These are phyloP conservation scores for Euwallacea similis DNA, from an alignment of 1,140 invertebrate species.

Conservation along the genomic window DNA sequence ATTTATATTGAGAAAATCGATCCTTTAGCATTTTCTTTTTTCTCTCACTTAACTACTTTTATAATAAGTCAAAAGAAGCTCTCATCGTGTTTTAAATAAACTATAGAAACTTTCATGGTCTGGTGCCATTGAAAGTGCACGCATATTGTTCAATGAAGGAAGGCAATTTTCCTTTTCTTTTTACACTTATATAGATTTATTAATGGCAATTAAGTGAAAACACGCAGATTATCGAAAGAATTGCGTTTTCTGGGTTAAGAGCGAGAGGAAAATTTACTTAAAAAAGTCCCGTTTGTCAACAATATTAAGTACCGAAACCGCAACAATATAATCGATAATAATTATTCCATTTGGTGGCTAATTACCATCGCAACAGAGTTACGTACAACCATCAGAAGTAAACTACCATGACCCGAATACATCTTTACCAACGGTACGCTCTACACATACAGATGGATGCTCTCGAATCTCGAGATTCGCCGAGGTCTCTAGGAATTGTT, in stretches of 20 bases:
- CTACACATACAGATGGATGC: no score
- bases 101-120: not conserved
- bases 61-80: no score
- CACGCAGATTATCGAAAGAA: slow-evolving; percentile 1
- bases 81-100: no score
- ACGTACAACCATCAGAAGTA: not conserved
- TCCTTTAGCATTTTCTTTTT: no score
- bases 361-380: slow-evolving; percentile 2
- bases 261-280: no score
- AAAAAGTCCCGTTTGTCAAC: no score
- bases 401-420: slow-evolving; percentile 15
- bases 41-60: no score
- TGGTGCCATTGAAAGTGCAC: slow-evolving; percentile 13
- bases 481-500: slow-evolving; percentile 6
- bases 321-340: no score
- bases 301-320: no score
- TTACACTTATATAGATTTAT: slow-evolving; percentile 25
- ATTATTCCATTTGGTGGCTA: not conserved
- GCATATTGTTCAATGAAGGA: slow-evolving; percentile 29
- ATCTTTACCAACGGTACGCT: not conserved
- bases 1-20: no score
- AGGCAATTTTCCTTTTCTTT: slow-evolving; percentile 31
- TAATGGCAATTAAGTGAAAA: slow-evolving; percentile 29
- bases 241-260: slow-evolving; percentile 22
- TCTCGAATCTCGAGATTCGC: not conserved